Base-by-base conservation (phyloP, 2,797 vertebrate genomes). In the Euthynnus affinis region DNA sequence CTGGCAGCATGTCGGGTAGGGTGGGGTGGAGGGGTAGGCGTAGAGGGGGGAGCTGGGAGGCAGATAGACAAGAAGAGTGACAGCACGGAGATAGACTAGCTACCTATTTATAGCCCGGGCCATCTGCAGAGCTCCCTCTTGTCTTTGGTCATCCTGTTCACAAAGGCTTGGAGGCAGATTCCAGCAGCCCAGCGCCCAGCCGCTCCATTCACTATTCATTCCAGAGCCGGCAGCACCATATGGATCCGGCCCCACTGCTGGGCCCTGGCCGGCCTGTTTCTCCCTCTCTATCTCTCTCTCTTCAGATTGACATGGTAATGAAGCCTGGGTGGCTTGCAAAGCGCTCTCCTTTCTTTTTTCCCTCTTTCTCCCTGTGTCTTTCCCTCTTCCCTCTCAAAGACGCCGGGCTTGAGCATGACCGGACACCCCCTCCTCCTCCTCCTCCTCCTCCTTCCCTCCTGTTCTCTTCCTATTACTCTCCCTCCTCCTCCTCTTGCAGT, bases 141-240 rank as follows among this genome's bases (percentile, higher is more conserved):
- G 96, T 96, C 96, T 95, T 94, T 96, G 97, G 97, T 97, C 97
- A 97, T 96, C 96, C 94, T 95, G 93, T 88, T 96, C 96, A 97
- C 97, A 98, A 98, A 98, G 92, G 96, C 97, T 95, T 92, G 94
- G 94, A 96, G 96, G 96, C 97, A 96, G 96, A 97, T 97, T 97
- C 97, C 97, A 93, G 92, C 91, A 94, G 93, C 93, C 92, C 92
- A 94, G 93, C 96, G 91, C 93, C 90, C 91, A 94, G 94, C 96
- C 96, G 96, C 94, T 94, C 96, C 96, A 97, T 97, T 98, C 97
- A 97, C 97, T 96, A 96, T 97, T 98, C 97, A 97, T 97, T 96
- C 96, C 94, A 96, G 96, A 95, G 95, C 96, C 96, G 93, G 94
- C 95, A 95, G 92, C 96, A 96, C 97, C 96, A 94, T 95, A 96